Evolutionary conservation across 2,797 vertebrate species (phyloP).

Genomic region (Propithecus perrieri): DNA sequence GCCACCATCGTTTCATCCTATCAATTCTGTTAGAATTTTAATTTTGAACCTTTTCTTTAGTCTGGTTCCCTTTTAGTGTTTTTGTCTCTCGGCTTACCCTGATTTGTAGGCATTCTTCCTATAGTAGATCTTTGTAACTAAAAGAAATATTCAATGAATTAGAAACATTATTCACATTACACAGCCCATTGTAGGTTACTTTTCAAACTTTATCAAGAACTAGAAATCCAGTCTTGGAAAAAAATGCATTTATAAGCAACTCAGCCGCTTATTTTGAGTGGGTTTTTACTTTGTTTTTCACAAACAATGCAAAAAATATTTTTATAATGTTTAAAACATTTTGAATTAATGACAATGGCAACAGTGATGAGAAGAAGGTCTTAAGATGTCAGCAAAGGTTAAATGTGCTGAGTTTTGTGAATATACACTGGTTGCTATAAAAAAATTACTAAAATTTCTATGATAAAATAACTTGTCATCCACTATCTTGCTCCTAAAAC

Average conservation of each 20-base stretch:
- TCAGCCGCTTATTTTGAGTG: neutral
- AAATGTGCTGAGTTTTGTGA: slow-evolving; percentile 6
- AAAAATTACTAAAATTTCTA: neutral
- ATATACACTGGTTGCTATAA: neutral
- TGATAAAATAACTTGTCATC: neutral
- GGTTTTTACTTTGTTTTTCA: neutral
- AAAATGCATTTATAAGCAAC: neutral
- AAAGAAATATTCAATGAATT: neutral
- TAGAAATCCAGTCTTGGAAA: neutral
- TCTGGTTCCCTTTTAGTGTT: neutral
- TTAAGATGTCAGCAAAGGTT: neutral
- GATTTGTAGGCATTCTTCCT: neutral
- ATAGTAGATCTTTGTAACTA: neutral
- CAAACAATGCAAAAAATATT: neutral
- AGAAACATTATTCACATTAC: neutral
- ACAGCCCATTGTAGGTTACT: neutral
- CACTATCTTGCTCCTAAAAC: neutral
- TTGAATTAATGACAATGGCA: neutral
- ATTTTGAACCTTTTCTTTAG: neutral
- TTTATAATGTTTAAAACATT: neutral
- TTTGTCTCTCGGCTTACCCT: neutral
- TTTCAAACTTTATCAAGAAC: neutral
- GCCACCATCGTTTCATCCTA: neutral
- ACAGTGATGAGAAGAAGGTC: neutral
- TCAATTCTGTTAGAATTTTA: neutral